Conservation (phyloP, 2,888 invertebrate species). For the Nebria brevicollis region DNA sequence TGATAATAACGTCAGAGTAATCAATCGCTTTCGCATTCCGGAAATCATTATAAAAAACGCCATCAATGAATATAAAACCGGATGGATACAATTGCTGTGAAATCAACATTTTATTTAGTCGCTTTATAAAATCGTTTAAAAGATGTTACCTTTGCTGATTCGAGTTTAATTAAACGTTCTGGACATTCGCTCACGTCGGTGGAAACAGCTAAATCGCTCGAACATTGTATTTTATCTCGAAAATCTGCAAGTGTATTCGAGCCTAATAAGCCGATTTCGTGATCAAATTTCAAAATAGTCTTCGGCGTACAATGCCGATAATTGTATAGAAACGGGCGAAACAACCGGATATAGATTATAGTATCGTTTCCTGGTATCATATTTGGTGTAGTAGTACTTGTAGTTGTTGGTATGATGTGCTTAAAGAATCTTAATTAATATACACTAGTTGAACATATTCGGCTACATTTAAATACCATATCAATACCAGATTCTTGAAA, state of each 20-base stretch:
- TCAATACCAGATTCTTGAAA: background rate
- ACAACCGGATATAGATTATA: conserved; percentile 64
- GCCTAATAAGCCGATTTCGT: conserved; percentile 73
- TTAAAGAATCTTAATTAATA: background rate
- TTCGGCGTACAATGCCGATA: conserved; percentile 46
- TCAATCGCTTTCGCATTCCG: conserved; percentile 69
- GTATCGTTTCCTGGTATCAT: conserved; percentile 60
- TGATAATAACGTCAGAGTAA: conserved; percentile 71
- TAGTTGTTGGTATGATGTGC: background rate
- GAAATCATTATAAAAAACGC: conserved; percentile 81
- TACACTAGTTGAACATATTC: background rate
- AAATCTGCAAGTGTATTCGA: conserved; percentile 75
- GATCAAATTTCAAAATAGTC: conserved; percentile 62
- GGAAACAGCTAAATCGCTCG: conserved; percentile 73
- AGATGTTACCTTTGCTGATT: background rate
- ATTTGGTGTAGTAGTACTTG: conserved; percentile 35
- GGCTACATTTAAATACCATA: background rate
- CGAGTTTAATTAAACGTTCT: background rate
- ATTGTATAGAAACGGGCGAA: conserved; percentile 62
- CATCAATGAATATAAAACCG: conserved; percentile 81
- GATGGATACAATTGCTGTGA: conserved; percentile 73
- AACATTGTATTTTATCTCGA: conserved; percentile 79
- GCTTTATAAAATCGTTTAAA: background rate
- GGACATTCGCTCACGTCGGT: conserved; percentile 67
- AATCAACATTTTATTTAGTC: conserved; percentile 12